A percentile compares a stretch with the other conserved stretches of the same genome.
Evolutionary conservation across 2,797 vertebrate genomes (phyloP).

Genomic region (Lithobates sylvaticus): DNA sequence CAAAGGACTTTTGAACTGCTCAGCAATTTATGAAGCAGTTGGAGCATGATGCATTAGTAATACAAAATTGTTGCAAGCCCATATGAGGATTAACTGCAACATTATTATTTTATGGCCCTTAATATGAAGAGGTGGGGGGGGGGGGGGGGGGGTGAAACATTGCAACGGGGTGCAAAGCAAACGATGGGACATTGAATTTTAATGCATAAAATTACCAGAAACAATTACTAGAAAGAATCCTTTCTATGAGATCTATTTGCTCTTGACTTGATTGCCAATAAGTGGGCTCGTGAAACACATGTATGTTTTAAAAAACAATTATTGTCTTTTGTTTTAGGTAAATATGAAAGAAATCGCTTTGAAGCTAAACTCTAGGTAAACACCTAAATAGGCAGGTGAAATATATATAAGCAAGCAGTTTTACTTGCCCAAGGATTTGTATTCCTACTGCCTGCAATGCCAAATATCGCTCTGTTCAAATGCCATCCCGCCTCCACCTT

Average conservation of each 20-base stretch:
- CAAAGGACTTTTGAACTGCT: conserved; percentile 61
- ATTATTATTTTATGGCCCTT: conserved; percentile 80
- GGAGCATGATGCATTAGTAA: conserved; percentile 75
- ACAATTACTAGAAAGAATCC: not conserved
- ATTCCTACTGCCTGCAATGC: too few relatives aligned
- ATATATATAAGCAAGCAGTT: too few relatives aligned
- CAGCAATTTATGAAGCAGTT: conserved; percentile 72
- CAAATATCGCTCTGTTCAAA: too few relatives aligned
- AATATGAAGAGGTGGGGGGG: conserved; percentile 59
- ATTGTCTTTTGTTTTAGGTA: too few relatives aligned
- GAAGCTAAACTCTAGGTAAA: too few relatives aligned
- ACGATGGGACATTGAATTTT: conserved; percentile 81
- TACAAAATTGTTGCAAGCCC: conserved; percentile 79
- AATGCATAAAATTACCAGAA: conserved; percentile 72
- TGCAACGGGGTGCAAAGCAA: conserved; percentile 70
- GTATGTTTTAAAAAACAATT: too few relatives aligned
- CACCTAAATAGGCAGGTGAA: too few relatives aligned
- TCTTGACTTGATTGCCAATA: not conserved
- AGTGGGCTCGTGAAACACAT: too few relatives aligned
- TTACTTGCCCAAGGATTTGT: too few relatives aligned
- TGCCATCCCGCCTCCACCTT: too few relatives aligned
- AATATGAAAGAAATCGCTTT: too few relatives aligned
- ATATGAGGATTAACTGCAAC: conserved; percentile 79
- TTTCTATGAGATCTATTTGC: not conserved
- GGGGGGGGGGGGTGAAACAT: conserved; percentile 66